These are phyloP conservation scores for Platorchestia sp. DNA, from an alignment of 1,140 invertebrate species.

Conservation along the genomic window DNA sequence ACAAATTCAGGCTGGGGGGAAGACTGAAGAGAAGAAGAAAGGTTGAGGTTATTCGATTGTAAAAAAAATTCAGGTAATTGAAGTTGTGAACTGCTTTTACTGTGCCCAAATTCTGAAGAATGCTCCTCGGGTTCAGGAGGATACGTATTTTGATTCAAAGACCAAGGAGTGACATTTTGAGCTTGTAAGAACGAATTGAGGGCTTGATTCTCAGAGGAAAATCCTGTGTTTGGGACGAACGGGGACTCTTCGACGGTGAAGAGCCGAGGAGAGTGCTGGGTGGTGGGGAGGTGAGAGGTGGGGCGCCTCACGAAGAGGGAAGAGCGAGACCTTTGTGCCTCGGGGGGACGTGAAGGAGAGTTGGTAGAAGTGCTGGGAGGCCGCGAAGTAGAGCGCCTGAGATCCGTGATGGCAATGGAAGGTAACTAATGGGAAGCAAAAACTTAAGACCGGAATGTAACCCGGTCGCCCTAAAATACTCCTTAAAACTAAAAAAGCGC, in stretches of 20 bases:
- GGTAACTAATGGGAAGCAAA: not conserved
- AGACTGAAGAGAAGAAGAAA: not conserved
- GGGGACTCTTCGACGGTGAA: not conserved
- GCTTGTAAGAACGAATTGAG: not conserved
- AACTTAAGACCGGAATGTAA: not conserved
- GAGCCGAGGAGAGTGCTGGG: not conserved
- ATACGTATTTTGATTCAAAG: not conserved
- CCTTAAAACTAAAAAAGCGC: not conserved
- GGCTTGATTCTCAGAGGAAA: not conserved
- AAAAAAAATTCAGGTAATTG: not conserved
- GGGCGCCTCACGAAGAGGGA: not conserved
- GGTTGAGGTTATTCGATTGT: not conserved
- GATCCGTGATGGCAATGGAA: slow-evolving; percentile 5
- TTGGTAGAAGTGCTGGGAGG: not conserved
- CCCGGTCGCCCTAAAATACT: not conserved
- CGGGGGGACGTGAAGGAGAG: not conserved
- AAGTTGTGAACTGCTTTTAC: not conserved
- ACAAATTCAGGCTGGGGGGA: not conserved
- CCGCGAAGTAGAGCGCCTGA: not conserved
- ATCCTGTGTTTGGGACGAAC: not conserved
- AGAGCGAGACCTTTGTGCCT: not conserved
- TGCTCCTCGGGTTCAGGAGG: not conserved
- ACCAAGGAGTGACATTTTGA: not conserved
- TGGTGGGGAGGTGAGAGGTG: not conserved
- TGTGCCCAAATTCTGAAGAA: not conserved